Conservation (phyloP, 2,888 invertebrate species). For the Heliconius sara region DNA sequence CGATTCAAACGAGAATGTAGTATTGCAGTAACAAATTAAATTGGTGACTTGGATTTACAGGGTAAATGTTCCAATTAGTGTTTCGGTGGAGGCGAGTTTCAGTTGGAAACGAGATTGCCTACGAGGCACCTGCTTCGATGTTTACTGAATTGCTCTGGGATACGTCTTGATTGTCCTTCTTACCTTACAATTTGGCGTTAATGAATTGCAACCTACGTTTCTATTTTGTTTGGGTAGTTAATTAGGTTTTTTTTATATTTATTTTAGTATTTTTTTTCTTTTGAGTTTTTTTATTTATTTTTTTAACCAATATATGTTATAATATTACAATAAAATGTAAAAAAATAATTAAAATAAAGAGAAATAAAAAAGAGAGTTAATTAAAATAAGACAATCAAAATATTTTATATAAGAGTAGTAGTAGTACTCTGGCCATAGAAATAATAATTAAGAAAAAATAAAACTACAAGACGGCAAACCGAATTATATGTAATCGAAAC, state of each 20-base stretch:
- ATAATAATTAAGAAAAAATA: too few relatives aligned
- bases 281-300: background rate
- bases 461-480: too few relatives aligned
- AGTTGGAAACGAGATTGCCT: conserved; percentile 74
- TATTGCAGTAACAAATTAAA: conserved; percentile 68
- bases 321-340: too few relatives aligned
- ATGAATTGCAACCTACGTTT: background rate
- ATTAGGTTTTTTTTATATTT: background rate
- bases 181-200: conserved; percentile 23
- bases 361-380: too few relatives aligned
- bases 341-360: too few relatives aligned
- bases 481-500: too few relatives aligned
- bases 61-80: conserved; percentile 80
- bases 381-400: too few relatives aligned
- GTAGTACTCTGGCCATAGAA: too few relatives aligned
- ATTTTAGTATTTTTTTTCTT: background rate
- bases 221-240: background rate
- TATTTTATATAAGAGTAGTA: too few relatives aligned
- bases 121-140: conserved; percentile 50
- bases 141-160: conserved; percentile 48
- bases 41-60: conserved; percentile 75
- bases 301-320: background rate
- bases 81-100: conserved; percentile 64
- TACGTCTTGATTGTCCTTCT: conserved; percentile 40
- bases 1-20: conserved; percentile 34